A percentile compares a stretch with the other conserved stretches of the same genome.
Conservation (phyloP, 2,113 vertebrate species). For the Scatophagus argus region DNA sequence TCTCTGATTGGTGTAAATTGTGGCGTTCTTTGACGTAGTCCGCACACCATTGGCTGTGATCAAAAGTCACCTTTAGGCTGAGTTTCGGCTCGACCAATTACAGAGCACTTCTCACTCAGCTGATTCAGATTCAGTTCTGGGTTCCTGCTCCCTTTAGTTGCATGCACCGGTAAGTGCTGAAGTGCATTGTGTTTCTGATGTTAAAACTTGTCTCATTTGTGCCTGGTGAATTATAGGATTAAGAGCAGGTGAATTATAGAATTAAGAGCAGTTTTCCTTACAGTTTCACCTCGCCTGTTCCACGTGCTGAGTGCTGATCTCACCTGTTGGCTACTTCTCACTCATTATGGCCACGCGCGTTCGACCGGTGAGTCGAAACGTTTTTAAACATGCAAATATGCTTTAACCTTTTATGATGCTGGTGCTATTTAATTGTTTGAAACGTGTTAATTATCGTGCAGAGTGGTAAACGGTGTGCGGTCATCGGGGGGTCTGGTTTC, state of each 20-base stretch:
- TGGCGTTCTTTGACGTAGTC: constrained; percentile 79
- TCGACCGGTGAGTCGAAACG: constrained; percentile 80
- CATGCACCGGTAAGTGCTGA: background rate
- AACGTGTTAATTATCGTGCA: constrained; percentile 51
- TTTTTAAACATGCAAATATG: fast-evolving
- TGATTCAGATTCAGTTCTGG: constrained; percentile 56
- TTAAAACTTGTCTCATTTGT: background rate
- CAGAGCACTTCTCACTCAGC: constrained; percentile 60
- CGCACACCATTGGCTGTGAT: constrained; percentile 62
- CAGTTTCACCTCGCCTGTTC: background rate
- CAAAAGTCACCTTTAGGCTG: background rate
- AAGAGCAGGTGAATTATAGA: fast-evolving
- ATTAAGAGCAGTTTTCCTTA: fast-evolving
- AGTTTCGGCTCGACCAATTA: constrained; percentile 68
- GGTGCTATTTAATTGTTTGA: background rate
- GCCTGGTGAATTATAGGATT: too few species aligned
- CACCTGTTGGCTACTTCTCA: background rate
- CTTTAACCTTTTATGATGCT: background rate
- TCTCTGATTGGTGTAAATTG: constrained; percentile 53
- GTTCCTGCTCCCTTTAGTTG: too few species aligned
- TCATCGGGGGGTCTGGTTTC: constrained; percentile 95
- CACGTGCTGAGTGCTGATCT: background rate
- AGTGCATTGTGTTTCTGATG: fast-evolving
- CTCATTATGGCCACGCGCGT: constrained; percentile 81
- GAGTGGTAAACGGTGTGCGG: constrained; percentile 88